Percentiles rank a stretch among this genome's conserved stretches.
Evolutionary conservation across 2,888 invertebrate species (phyloP).

Genomic region (Anaspis maculata): DNA sequence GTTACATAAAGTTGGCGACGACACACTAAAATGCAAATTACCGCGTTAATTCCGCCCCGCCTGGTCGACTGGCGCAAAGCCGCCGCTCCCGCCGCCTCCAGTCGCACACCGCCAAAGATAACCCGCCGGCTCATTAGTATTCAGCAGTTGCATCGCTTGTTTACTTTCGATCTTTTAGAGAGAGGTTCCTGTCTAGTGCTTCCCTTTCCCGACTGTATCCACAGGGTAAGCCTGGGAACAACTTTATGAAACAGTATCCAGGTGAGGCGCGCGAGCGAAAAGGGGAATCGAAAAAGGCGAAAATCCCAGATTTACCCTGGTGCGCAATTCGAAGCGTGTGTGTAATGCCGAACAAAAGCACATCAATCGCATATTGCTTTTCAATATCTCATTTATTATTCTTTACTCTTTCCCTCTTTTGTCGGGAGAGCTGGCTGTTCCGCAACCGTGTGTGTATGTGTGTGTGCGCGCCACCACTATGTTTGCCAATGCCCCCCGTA

Average conservation of each 20-base stretch:
- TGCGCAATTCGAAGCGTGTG: slow-evolving; percentile 10
- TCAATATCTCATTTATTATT: slow-evolving; percentile 11
- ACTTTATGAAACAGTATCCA: no score
- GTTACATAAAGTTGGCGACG: slow-evolving; percentile 32
- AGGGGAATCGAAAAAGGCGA: no score
- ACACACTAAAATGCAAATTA: slow-evolving; percentile 34
- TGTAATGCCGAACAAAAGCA: slow-evolving; percentile 8
- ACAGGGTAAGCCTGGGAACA: no score
- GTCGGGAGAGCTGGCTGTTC: no score
- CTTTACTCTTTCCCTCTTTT: slow-evolving; percentile 2
- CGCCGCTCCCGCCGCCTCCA: slow-evolving; percentile 2
- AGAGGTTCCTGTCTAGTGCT: not conserved
- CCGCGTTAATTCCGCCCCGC: slow-evolving; percentile 29
- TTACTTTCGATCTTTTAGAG: slow-evolving; percentile 30
- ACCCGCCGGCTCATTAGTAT: slow-evolving; percentile 32
- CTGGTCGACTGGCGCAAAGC: slow-evolving; percentile 17
- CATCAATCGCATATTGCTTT: slow-evolving; percentile 11
- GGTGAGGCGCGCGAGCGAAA: no score
- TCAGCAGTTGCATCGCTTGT: slow-evolving; percentile 28
- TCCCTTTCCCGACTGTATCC: not conserved
- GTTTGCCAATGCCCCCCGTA: no score
- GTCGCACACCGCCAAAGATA: not conserved
- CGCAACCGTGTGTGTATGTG: no score
- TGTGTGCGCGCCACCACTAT: no score
- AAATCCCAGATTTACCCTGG: no score